Percentiles rank a stretch among this genome's conserved stretches.
Evolutionary conservation across 2,113 vertebrate genomes (phyloP).

Genomic region (Carlito syrichta): DNA sequence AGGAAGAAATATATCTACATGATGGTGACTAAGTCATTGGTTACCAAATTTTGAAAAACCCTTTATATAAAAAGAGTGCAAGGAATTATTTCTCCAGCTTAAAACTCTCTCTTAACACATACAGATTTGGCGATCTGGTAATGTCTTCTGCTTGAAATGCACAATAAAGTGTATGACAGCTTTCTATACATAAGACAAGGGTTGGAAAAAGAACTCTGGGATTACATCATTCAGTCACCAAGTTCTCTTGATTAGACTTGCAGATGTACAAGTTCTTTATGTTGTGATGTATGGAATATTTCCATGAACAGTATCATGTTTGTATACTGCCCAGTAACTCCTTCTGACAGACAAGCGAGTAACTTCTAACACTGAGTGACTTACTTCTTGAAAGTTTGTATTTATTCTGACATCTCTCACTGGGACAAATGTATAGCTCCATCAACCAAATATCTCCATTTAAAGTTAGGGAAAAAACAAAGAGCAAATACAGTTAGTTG

Average conservation of each 20-base stretch:
- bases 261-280: accelerated
- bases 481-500: neutral
- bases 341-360: neutral
- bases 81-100: neutral
- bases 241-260: neutral
- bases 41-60: neutral
- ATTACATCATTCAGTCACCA: neutral
- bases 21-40: neutral
- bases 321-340: neutral
- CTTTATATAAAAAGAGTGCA: neutral
- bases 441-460: neutral
- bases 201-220: neutral
- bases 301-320: accelerated
- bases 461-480: neutral
- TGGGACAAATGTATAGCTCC: neutral
- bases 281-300: neutral
- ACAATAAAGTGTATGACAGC: neutral
- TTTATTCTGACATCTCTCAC: neutral
- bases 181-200: neutral
- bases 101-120: neutral
- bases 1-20: neutral
- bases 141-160: neutral
- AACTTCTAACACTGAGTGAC: neutral
- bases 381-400: neutral
- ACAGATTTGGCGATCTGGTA: neutral